Percentiles rank a stretch among this genome's conserved stretches.
These are phyloP conservation scores for Botia almorhae DNA, from an alignment of 2,797 vertebrate genomes.

Conservation along the genomic window DNA sequence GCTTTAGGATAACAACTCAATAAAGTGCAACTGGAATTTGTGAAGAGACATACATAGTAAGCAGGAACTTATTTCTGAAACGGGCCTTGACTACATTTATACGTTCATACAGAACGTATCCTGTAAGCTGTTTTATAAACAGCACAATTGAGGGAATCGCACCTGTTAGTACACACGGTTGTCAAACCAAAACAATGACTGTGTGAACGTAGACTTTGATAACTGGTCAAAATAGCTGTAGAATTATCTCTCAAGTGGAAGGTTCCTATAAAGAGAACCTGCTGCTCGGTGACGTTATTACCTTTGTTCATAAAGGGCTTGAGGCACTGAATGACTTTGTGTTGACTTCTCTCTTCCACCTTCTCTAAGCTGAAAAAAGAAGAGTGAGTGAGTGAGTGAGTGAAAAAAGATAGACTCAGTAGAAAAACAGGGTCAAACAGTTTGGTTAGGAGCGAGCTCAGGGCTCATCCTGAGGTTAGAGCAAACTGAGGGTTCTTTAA, in stretches of 20 bases:
- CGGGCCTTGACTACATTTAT: background rate
- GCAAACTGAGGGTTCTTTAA: background rate
- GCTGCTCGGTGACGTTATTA: conserved; percentile 66
- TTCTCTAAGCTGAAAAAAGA: conserved; percentile 83
- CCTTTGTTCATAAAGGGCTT: conserved; percentile 99
- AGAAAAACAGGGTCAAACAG: no score
- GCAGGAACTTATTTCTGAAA: background rate
- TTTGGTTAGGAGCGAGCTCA: background rate
- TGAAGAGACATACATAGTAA: background rate
- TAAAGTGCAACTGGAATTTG: conserved; percentile 1
- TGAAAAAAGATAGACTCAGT: conserved; percentile 5
- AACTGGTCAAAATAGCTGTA: background rate
- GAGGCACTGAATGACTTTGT: conserved; percentile 96
- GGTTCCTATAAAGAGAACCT: background rate
- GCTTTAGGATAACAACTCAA: conserved; percentile 20
- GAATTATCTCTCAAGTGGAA: background rate
- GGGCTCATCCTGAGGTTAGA: background rate
- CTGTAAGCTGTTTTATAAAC: background rate
- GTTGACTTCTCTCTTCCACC: conserved; percentile 90
- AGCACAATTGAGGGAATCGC: no score
- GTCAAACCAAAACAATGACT: background rate
- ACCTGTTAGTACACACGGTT: background rate
- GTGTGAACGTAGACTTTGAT: background rate
- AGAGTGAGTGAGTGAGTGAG: no score
- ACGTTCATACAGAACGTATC: background rate